These are phyloP conservation scores for Amblyraja radiata DNA, from an alignment of 2,797 vertebrate genomes.

Conservation along the genomic window DNA sequence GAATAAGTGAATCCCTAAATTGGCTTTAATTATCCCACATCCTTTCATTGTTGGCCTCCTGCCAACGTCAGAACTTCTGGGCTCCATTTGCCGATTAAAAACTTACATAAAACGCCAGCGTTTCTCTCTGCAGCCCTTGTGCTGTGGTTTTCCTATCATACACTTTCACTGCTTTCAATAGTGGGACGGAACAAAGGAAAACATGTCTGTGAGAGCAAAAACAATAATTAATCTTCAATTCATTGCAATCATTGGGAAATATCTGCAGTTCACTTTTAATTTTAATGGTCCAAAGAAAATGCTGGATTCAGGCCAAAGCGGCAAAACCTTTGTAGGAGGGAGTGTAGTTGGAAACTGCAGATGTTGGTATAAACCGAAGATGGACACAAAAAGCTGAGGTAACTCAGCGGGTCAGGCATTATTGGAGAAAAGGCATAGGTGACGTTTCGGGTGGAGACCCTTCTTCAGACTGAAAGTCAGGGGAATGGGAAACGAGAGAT, in stretches of 20 bases:
- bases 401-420: no score
- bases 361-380: no score
- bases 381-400: no score
- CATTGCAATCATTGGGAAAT: neutral
- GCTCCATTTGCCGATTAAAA: neutral
- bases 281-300: neutral
- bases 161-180: neutral
- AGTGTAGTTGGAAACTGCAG: neutral
- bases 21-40: neutral
- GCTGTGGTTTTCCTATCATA: neutral
- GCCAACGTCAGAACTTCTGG: neutral
- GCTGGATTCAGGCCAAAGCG: neutral
- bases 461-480: no score
- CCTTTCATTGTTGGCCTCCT: neutral
- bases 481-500: no score
- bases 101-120: neutral
- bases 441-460: no score
- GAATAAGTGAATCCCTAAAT: neutral
- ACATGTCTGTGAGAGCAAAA: neutral
- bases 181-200: neutral
- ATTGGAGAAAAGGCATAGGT: no score
- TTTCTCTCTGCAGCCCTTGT: neutral
- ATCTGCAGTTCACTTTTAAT: neutral
- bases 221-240: neutral
- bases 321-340: neutral